phyloP scores from a whole-genome alignment of 2,797 vertebrate genomes.

The Tauraco hartlaubi region DNA sequence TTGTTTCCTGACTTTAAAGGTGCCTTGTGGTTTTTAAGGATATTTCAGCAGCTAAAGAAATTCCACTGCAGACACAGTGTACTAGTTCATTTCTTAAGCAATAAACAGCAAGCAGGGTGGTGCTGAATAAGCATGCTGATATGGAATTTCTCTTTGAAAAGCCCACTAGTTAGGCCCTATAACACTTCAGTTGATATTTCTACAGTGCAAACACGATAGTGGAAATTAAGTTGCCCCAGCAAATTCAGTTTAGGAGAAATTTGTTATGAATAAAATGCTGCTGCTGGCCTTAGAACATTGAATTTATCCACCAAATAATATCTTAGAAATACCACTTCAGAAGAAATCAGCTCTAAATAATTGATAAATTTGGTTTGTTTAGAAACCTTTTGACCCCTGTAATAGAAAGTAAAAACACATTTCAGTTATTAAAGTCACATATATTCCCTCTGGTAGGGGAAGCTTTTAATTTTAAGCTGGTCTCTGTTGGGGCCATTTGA shows the following conservation, averaged over 20 bases:
- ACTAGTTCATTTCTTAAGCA: slow-evolving; percentile 81
- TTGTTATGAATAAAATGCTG: slow-evolving; percentile 88
- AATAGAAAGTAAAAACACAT: slow-evolving; percentile 90
- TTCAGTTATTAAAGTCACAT: slow-evolving; percentile 88
- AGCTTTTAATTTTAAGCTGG: slow-evolving; percentile 86
- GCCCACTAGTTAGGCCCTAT: slow-evolving; percentile 81
- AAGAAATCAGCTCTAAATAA: slow-evolving; percentile 95
- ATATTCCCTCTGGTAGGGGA: slow-evolving; percentile 81
- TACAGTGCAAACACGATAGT: slow-evolving; percentile 84
- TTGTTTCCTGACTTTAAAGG: slow-evolving; percentile 74
- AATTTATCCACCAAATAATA: slow-evolving; percentile 96
- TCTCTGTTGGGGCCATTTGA: slow-evolving; percentile 82
- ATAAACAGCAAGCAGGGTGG: slow-evolving; percentile 77
- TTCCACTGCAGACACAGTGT: slow-evolving; percentile 74
- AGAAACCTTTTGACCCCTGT: slow-evolving; percentile 84
- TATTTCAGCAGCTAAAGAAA: slow-evolving; percentile 65
- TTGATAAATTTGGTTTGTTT: slow-evolving; percentile 96
- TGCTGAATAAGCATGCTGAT: slow-evolving; percentile 89
- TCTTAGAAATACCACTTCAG: slow-evolving; percentile 91
- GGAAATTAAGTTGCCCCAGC: slow-evolving; percentile 87
- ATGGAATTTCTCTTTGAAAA: slow-evolving; percentile 85
- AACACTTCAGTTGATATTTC: slow-evolving; percentile 84
- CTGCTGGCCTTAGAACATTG: slow-evolving; percentile 90
- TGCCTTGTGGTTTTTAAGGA: slow-evolving; percentile 68
- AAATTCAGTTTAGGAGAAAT: slow-evolving; percentile 88